These are phyloP conservation scores for Hippopotamyrus pictus DNA, from an alignment of 2,797 vertebrate genomes.

Conservation along the genomic window DNA sequence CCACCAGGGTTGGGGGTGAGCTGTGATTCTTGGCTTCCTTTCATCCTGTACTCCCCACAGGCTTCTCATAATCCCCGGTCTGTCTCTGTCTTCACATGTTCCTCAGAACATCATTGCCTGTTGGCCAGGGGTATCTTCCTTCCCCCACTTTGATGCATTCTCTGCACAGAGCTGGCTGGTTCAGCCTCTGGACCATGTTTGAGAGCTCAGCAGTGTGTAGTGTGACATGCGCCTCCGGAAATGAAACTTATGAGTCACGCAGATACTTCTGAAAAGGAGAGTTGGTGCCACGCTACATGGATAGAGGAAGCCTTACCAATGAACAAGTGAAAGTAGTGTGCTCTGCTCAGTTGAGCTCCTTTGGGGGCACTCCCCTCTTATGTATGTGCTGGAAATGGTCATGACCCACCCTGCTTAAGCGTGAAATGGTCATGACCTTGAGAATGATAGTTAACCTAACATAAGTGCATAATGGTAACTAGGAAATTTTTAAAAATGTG, in stretches of 20 bases:
- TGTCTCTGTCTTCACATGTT: not conserved
- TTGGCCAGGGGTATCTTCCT: not conserved
- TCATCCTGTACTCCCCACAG: not conserved
- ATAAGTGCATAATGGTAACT: not conserved
- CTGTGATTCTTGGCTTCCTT: not conserved
- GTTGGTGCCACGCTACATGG: not conserved
- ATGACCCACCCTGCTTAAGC: not conserved
- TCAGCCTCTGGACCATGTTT: not conserved
- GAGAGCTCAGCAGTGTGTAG: not conserved
- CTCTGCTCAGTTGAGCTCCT: not conserved
- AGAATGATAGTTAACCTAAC: not conserved
- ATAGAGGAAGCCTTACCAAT: not conserved
- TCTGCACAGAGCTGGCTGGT: not conserved
- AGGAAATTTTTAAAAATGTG: not conserved
- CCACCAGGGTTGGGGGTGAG: not conserved
- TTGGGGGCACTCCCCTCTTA: not conserved
- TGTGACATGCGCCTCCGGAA: not conserved
- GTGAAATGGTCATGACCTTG: not conserved
- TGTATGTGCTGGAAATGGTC: not conserved
- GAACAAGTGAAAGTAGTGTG: not conserved
- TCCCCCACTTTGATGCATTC: not conserved
- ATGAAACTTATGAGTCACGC: not conserved
- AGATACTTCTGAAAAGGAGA: not conserved
- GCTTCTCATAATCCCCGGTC: not conserved
- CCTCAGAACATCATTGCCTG: not conserved